phyloP scores from a whole-genome alignment of 2,797 vertebrate species.

The Taeniopygia guttata region DNA sequence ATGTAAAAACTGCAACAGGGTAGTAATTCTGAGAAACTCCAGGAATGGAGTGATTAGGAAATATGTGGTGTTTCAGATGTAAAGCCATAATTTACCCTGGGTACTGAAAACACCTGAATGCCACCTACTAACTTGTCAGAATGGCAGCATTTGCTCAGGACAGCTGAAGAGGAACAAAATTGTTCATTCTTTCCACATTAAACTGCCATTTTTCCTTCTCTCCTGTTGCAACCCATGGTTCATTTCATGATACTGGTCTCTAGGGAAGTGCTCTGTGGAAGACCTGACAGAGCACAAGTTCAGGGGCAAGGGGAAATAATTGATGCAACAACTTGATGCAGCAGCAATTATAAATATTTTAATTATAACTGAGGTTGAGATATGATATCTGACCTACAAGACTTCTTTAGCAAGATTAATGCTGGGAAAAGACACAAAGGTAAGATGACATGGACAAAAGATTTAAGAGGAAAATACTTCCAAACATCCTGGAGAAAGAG shows the following conservation, averaged over 20 bases:
- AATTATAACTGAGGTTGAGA: neutral
- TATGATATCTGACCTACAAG: neutral
- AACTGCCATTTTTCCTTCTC: neutral
- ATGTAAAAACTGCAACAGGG: neutral
- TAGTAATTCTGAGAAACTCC: neutral
- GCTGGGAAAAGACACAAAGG: neutral
- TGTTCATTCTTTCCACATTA: neutral
- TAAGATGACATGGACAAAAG: neutral
- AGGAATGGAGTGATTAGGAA: neutral
- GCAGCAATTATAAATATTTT: neutral
- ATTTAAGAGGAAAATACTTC: neutral
- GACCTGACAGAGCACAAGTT: neutral
- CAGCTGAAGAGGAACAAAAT: neutral
- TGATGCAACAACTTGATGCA: neutral
- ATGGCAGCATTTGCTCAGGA: neutral
- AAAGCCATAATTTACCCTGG: neutral
- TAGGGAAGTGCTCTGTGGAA: neutral
- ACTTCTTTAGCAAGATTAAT: neutral
- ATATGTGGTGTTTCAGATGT: neutral
- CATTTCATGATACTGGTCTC: neutral
- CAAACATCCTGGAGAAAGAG: neutral
- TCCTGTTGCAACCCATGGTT: neutral
- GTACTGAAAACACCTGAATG: neutral
- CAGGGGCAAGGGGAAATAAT: neutral
- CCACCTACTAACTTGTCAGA: neutral